These are phyloP conservation scores for Channa striata DNA, from an alignment of 2,797 vertebrate species.

Conservation along the genomic window DNA sequence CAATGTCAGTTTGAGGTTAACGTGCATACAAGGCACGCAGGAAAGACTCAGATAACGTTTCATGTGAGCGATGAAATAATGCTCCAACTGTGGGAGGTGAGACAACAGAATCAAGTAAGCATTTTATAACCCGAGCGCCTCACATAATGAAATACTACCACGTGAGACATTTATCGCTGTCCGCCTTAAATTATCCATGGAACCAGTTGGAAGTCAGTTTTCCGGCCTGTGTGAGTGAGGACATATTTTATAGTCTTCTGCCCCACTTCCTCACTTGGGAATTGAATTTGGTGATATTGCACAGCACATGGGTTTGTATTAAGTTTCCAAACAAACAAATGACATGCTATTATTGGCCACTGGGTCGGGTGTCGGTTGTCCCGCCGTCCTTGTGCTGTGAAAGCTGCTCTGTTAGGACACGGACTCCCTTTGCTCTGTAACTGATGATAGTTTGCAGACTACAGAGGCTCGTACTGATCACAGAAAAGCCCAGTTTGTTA, in stretches of 20 bases:
- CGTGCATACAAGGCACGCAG: slow-evolving; percentile 47
- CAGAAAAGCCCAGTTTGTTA: slow-evolving; percentile 33
- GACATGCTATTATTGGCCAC: slow-evolving; percentile 45
- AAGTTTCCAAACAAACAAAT: slow-evolving; percentile 65
- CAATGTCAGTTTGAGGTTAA: slow-evolving; percentile 43
- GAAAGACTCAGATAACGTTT: slow-evolving; percentile 54
- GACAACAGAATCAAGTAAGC: slow-evolving; percentile 69
- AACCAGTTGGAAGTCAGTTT: slow-evolving; percentile 72
- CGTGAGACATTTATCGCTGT: slow-evolving; percentile 69
- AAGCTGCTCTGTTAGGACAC: slow-evolving; percentile 25
- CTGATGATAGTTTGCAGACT: slow-evolving; percentile 16
- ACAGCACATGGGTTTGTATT: slow-evolving; percentile 56
- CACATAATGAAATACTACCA: slow-evolving; percentile 69
- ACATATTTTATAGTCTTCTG: slow-evolving; percentile 59
- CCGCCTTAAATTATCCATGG: slow-evolving; percentile 70
- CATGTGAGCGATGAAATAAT: slow-evolving; percentile 59
- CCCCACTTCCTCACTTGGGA: slow-evolving; percentile 43
- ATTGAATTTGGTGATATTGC: slow-evolving; percentile 59
- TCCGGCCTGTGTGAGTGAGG: slow-evolving; percentile 47
- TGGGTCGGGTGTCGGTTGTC: slow-evolving; percentile 52
- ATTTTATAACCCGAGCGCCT: slow-evolving; percentile 66
- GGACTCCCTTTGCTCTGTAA: slow-evolving; percentile 25
- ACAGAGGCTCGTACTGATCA: slow-evolving; percentile 4
- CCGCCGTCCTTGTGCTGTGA: slow-evolving; percentile 24
- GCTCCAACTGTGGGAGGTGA: slow-evolving; percentile 69